These are phyloP conservation scores for Chymomyza procnemis DNA, from an alignment of 2,888 invertebrate species.

Conservation along the genomic window DNA sequence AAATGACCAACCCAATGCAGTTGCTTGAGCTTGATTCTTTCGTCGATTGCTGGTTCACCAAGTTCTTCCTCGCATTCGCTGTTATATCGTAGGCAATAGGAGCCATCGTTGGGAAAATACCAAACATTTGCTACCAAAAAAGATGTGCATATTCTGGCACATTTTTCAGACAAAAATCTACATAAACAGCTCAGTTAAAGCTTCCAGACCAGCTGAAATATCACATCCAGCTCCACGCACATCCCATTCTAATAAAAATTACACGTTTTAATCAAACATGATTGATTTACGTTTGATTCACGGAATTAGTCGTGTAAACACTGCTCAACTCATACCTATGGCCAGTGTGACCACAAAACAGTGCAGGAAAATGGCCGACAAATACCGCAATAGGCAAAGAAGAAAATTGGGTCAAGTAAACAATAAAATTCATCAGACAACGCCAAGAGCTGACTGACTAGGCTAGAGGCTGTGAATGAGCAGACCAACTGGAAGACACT, in stretches of 20 bases:
- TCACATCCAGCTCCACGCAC: too few species aligned
- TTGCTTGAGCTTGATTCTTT: too few species aligned
- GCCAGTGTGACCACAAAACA: slow-evolving; percentile 11
- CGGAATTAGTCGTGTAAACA: neutral
- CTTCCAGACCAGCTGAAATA: too few species aligned
- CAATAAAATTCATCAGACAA: slow-evolving; percentile 70
- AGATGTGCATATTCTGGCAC: too few species aligned
- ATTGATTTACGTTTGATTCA: neutral
- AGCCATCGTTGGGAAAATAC: too few species aligned
- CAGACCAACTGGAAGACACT: neutral
- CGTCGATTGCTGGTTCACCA: too few species aligned
- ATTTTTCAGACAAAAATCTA: too few species aligned
- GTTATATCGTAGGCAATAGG: too few species aligned
- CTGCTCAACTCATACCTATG: neutral
- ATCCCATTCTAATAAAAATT: neutral
- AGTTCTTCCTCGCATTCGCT: too few species aligned
- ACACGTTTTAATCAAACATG: neutral
- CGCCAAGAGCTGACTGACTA: slow-evolving; percentile 53
- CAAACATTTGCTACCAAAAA: too few species aligned
- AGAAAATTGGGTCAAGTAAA: slow-evolving; percentile 66
- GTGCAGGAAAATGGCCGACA: slow-evolving; percentile 22
- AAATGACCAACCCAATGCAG: too few species aligned
- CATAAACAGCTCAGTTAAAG: too few species aligned
- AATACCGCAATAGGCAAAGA: neutral
- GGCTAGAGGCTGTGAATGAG: slow-evolving; percentile 41